A percentile compares a stretch with the other conserved stretches of the same genome.
Conservation (phyloP, 2,888 invertebrate species). For the Drosophila pseudotalamancana region DNA sequence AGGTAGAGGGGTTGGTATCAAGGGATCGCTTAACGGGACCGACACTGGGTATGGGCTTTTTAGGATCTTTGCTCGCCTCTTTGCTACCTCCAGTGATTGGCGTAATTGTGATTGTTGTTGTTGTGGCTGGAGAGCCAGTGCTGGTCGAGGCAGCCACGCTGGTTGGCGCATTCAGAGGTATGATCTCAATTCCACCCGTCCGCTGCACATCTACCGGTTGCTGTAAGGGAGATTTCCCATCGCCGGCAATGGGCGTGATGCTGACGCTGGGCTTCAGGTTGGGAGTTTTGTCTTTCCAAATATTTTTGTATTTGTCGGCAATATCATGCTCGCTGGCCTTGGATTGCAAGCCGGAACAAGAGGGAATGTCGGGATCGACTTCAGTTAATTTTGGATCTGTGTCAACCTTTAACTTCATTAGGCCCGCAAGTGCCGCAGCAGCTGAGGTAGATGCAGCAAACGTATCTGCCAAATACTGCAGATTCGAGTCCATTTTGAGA, state of each 20-base stretch:
- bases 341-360: conserved; percentile 31
- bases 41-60: conserved; percentile 45
- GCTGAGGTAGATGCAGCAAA: conserved; percentile 75
- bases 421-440: conserved; percentile 65
- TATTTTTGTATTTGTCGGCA: conserved; percentile 83
- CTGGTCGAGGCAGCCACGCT: conserved; percentile 84
- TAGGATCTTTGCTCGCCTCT: conserved; percentile 48
- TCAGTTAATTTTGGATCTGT: conserved; percentile 53
- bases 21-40: conserved; percentile 58
- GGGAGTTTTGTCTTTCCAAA: conserved; percentile 83
- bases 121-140: conserved; percentile 87
- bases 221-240: conserved; percentile 32
- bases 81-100: conserved; percentile 86
- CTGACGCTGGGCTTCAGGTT: conserved; percentile 82
- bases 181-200: conserved; percentile 89
- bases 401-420: conserved; percentile 64
- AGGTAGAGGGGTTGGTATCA: conserved; percentile 43
- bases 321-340: conserved; percentile 76
- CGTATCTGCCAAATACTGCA: conserved; percentile 61
- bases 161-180: conserved; percentile 88
- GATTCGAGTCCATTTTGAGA: conserved; percentile 70
- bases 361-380: conserved; percentile 9
- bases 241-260: conserved; percentile 81
- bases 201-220: conserved; percentile 74
- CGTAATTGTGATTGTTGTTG: conserved; percentile 94